Conservation (phyloP, 2,797 vertebrate genomes). For the Craterocephalus amniculus region DNA sequence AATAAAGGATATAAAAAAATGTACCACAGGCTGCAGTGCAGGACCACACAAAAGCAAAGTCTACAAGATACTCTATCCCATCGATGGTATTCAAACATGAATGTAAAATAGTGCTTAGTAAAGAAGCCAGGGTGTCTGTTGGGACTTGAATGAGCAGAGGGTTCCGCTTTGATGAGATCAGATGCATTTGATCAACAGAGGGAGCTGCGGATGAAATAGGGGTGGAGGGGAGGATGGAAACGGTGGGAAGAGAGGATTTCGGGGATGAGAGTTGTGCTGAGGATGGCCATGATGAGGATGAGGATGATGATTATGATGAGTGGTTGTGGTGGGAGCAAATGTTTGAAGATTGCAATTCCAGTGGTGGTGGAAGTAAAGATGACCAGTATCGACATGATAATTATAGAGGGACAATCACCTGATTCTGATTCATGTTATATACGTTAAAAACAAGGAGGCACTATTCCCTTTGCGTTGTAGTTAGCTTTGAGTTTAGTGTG, state of each 20-base stretch:
- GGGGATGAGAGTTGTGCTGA: slow-evolving; percentile 67
- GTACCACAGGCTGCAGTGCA: slow-evolving; percentile 64
- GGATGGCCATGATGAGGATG: slow-evolving; percentile 68
- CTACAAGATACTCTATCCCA: slow-evolving; percentile 69
- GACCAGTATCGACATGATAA: slow-evolving; percentile 9
- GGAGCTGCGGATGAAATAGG: slow-evolving; percentile 76
- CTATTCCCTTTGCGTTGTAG: slow-evolving; percentile 15
- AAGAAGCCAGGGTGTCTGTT: slow-evolving; percentile 74
- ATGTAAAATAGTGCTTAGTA: slow-evolving; percentile 78
- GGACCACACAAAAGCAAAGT: slow-evolving; percentile 78
- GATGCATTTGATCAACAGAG: slow-evolving; percentile 81
- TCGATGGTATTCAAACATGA: slow-evolving; percentile 77
- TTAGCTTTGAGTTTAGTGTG: slow-evolving; percentile 15
- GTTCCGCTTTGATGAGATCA: slow-evolving; percentile 82
- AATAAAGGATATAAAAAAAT: slow-evolving; percentile 2
- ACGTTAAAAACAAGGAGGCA: slow-evolving; percentile 24
- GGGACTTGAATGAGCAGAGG: slow-evolving; percentile 79
- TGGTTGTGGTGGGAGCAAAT: slow-evolving; percentile 39
- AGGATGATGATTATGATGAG: slow-evolving; percentile 61
- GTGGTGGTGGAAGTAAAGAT: slow-evolving; percentile 17
- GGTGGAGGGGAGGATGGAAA: slow-evolving; percentile 25
- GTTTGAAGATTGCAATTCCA: slow-evolving; percentile 35
- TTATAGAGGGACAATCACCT: background rate
- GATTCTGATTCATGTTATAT: slow-evolving; percentile 32
- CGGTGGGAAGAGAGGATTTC: slow-evolving; percentile 57